Evolutionary conservation across 2,797 vertebrate species (phyloP).

Genomic region (Oryzias sinensis): DNA sequence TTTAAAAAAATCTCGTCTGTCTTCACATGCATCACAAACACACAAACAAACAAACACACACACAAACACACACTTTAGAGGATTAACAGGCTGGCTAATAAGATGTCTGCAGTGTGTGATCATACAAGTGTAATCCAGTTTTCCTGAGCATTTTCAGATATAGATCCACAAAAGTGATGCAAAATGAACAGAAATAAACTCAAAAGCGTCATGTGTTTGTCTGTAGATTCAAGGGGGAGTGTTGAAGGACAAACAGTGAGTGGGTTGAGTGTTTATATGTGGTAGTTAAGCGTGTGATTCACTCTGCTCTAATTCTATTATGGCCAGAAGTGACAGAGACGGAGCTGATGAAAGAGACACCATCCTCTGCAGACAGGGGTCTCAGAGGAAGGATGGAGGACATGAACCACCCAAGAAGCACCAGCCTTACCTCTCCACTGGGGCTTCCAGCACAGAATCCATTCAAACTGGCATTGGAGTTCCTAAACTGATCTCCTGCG

Average conservation of each 20-base stretch:
- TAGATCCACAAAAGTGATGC: background rate
- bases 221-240: constrained; percentile 4
- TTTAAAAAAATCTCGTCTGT: background rate
- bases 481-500: constrained; percentile 61
- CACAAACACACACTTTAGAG: constrained; percentile 11
- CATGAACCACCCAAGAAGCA: constrained; percentile 11
- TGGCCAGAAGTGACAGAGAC: constrained; percentile 23
- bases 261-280: constrained; percentile 27
- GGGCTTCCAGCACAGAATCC: constrained; percentile 62
- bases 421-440: constrained; percentile 77
- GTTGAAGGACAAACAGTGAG: constrained; percentile 16
- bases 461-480: constrained; percentile 58
- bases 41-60: constrained; percentile 18
- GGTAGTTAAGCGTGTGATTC: constrained; percentile 62
- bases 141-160: background rate
- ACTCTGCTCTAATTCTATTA: constrained; percentile 65
- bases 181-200: background rate
- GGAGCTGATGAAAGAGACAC: constrained; percentile 20
- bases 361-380: constrained; percentile 5
- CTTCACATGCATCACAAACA: background rate
- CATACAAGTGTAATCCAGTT: background rate
- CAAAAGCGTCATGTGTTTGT: background rate
- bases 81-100: constrained; percentile 37
- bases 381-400: constrained; percentile 6
- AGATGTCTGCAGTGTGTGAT: constrained; percentile 23